phyloP scores from a whole-genome alignment of 2,797 vertebrate species.

The Thaleichthys pacificus region DNA sequence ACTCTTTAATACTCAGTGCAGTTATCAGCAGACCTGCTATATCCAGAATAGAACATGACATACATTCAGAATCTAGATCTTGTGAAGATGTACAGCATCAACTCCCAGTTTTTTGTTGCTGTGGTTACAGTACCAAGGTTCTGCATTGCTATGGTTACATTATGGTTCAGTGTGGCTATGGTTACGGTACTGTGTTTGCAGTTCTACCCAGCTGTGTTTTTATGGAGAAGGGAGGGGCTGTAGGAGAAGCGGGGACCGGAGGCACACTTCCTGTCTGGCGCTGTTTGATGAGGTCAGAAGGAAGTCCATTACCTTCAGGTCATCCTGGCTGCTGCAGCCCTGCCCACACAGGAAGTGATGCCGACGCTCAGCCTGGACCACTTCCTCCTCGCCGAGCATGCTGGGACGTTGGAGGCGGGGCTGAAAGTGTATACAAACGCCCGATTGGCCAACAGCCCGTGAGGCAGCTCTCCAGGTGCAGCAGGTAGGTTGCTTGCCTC shows the following conservation, averaged over 20 bases:
- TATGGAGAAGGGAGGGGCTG: constrained; percentile 63
- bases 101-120: background rate
- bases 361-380: constrained; percentile 61
- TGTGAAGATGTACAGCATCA: no score
- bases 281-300: constrained; percentile 89
- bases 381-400: constrained; percentile 42
- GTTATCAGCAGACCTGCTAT: no score
- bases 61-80: no score
- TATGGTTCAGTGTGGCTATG: background rate
- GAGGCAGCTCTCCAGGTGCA: constrained; percentile 87
- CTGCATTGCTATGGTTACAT: background rate
- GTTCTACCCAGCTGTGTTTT: constrained; percentile 40
- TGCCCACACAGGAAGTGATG: constrained; percentile 55
- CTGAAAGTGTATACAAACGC: constrained; percentile 86
- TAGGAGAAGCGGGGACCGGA: constrained; percentile 82
- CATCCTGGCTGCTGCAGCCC: constrained; percentile 71
- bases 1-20: no score
- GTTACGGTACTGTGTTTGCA: background rate
- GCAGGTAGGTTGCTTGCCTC: constrained; percentile 88
- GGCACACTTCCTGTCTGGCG: constrained; percentile 74
- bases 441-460: constrained; percentile 81
- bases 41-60: no score
- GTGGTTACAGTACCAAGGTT: background rate
- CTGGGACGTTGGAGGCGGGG: constrained; percentile 67
- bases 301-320: constrained; percentile 81